These are phyloP conservation scores for Balearica regulorum DNA, from an alignment of 2,797 vertebrate genomes.

Conservation along the genomic window DNA sequence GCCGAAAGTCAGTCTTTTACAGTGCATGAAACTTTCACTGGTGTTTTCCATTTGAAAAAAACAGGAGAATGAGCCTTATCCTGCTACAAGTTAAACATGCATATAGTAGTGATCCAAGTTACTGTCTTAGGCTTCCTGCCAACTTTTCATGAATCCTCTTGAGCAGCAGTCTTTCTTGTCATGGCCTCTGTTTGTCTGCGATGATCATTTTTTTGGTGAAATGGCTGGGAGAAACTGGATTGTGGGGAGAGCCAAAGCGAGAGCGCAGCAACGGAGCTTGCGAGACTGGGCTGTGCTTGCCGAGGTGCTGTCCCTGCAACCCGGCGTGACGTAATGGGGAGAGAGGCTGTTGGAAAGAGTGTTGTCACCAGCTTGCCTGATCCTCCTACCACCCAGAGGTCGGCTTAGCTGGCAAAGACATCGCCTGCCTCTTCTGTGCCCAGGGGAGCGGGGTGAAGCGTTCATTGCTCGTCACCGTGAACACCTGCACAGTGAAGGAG, in stretches of 20 bases:
- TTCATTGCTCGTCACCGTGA: fast-evolving
- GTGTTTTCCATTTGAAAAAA: not conserved
- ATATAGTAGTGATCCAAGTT: not conserved
- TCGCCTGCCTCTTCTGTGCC: not conserved
- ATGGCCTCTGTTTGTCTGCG: not conserved
- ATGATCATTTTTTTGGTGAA: not conserved
- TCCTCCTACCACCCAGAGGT: not conserved
- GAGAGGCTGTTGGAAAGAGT: not conserved
- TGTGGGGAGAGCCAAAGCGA: not conserved
- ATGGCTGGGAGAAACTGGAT: not conserved
- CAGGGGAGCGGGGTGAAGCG: too few relatives aligned
- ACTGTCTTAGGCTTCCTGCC: not conserved
- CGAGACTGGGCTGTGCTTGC: too few relatives aligned
- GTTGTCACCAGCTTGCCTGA: not conserved
- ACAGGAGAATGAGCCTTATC: not conserved
- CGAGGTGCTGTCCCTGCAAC: not conserved
- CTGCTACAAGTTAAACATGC: not conserved
- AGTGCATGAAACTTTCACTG: not conserved
- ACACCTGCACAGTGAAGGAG: fast-evolving
- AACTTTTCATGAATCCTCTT: not conserved
- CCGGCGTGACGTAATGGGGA: fast-evolving
- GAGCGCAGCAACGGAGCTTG: not conserved
- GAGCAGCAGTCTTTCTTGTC: not conserved
- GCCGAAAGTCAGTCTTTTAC: not conserved
- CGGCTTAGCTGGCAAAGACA: fast-evolving